Base-by-base conservation (phyloP, 2,888 invertebrate genomes). In the Heliconius cydno region DNA sequence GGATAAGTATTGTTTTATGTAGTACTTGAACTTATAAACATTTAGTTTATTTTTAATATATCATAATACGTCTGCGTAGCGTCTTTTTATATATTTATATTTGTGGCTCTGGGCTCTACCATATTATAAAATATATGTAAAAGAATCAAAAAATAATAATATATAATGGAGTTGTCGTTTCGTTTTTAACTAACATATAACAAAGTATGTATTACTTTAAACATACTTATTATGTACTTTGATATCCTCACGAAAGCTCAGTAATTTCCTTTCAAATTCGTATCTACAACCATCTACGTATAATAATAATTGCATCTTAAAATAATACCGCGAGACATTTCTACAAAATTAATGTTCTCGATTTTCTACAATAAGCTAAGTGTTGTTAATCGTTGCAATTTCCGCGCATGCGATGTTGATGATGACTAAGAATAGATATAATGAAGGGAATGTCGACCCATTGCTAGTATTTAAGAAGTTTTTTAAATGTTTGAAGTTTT, bases 321-420 rank as follows among this genome's bases (percentile, higher is more conserved):
- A 66, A 25, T 25, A 65, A 30, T 46, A 15, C 46, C 52, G 19
- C 9, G 52, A 34, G 22, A n/a, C 78, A 72, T 72, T 78, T 78
- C 72, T 65, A 72, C 28, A 57, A 34, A 67, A 19, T 57, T n/a
- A 19, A 60, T 41, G 30, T 72, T 77, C 77, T 34, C 19, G 52
- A 46, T 38, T 76, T 73, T 70, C 85, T 86, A 84, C 83, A 85
- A 84, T 85, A 86, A 87, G 86, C 86, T 87, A 86, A 89, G 88
- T 87, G 86, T 84, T 85, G 83, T 84, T 89, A 90, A 90, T 90
- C 89, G 87, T 86, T 85, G 85, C 86, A 88, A 89, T 88, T 89
- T 87, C 83, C 79, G 81, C 71, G 76, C 79, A 77, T 79, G 81
- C 81, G 77, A 74, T 57, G 38, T 70, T 79, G 80, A 83, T 72